Conservation (phyloP, 2,797 vertebrate species). For the Myotis myotis region DNA sequence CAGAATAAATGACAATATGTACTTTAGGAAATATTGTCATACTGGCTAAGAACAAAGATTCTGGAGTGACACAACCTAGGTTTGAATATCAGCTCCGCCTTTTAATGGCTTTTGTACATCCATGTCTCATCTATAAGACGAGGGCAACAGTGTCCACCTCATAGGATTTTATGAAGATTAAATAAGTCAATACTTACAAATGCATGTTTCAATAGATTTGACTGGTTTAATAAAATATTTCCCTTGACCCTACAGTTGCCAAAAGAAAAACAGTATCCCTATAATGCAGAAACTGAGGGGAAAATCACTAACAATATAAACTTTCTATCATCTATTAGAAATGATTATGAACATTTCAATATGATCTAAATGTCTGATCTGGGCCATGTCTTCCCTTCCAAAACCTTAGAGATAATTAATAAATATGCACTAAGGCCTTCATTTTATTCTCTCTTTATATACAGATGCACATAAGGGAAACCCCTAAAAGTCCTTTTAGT, state of each 20-base stretch:
- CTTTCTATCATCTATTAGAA: constrained; percentile 34
- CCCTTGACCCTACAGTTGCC: background rate
- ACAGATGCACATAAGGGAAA: background rate
- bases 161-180: background rate
- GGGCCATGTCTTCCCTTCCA: background rate
- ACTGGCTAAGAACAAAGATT: constrained; percentile 9
- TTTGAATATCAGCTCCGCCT: background rate
- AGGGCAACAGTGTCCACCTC: background rate
- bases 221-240: constrained; percentile 13
- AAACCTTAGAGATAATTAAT: background rate
- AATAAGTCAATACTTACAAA: constrained; percentile 23
- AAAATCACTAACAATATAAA: constrained; percentile 6
- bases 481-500: background rate
- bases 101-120: background rate
- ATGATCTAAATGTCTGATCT: background rate
- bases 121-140: background rate
- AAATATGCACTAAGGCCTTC: constrained; percentile 12
- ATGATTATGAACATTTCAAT: background rate
- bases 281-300: background rate
- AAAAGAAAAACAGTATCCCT: background rate
- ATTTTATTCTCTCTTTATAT: background rate
- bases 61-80: background rate
- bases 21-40: background rate
- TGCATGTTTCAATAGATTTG: background rate
- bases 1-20: background rate